phyloP scores from a whole-genome alignment of 2,797 vertebrate genomes.

The Zalophus californianus region DNA sequence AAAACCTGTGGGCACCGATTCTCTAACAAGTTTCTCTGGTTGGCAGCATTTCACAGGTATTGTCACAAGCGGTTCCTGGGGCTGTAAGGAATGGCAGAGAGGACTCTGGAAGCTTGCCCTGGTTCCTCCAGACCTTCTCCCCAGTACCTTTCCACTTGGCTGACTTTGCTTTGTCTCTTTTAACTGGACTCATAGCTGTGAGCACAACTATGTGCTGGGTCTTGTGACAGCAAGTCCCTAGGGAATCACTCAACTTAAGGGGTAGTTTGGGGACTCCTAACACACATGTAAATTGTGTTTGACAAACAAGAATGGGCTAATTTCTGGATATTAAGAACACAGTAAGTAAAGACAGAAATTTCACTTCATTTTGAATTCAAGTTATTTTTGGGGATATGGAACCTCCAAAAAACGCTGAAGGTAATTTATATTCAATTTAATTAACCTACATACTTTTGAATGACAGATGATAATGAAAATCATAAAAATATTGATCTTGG shows the following conservation, averaged over 20 bases:
- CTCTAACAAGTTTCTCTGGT: background rate
- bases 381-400: background rate
- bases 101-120: background rate
- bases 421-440: slow-evolving; percentile 24
- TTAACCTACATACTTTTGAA: background rate
- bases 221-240: too few relatives aligned
- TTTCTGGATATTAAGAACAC: background rate
- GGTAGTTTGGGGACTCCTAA: background rate
- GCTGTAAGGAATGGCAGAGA: background rate
- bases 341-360: background rate
- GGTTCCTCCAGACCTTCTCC: background rate
- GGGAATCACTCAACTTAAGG: background rate
- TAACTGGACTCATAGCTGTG: background rate
- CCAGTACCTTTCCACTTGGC: background rate
- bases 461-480: slow-evolving; percentile 36
- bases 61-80: background rate
- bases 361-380: background rate
- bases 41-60: background rate
- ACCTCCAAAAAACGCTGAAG: background rate
- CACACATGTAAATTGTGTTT: background rate
- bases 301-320: background rate
- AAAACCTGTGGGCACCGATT: background rate
- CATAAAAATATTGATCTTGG: slow-evolving; percentile 5
- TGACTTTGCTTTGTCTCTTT: background rate
- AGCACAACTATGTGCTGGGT: background rate